A percentile compares a stretch with the other conserved stretches of the same genome.
These are phyloP conservation scores for Volucella inflata DNA, from an alignment of 2,888 invertebrate genomes.

Conservation along the genomic window DNA sequence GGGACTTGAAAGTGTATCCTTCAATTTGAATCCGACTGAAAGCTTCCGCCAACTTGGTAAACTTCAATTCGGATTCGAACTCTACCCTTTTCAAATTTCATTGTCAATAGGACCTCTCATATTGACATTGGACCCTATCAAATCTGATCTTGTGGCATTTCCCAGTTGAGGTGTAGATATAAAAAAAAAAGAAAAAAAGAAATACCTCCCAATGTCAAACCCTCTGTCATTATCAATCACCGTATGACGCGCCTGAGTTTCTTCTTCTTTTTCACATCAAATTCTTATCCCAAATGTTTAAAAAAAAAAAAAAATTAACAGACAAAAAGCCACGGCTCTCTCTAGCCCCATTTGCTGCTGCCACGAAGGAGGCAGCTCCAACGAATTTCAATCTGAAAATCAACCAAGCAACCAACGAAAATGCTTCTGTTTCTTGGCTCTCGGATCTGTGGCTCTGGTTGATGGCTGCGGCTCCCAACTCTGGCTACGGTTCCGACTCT, in stretches of 20 bases:
- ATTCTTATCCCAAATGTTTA: constrained; percentile 4
- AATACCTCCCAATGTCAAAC: constrained; percentile 29
- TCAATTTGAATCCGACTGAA: too few relatives aligned
- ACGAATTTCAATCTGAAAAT: constrained; percentile 43
- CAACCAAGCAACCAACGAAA: constrained; percentile 53
- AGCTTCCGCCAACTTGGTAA: too few relatives aligned
- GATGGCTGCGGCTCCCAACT: too few relatives aligned
- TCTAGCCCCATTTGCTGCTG: constrained; percentile 63
- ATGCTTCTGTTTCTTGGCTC: constrained; percentile 46
- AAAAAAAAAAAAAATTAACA: constrained; percentile 4
- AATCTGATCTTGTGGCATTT: constrained; percentile 22
- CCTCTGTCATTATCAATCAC: constrained; percentile 51
- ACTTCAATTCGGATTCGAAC: too few relatives aligned
- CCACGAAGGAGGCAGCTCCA: constrained; percentile 26
- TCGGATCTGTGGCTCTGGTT: neutral
- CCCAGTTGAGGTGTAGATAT: constrained; percentile 10
- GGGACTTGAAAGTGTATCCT: too few relatives aligned
- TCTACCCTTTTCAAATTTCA: neutral
- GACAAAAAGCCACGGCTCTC: constrained; percentile 65
- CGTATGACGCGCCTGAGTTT: constrained; percentile 11
- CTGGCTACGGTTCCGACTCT: too few relatives aligned
- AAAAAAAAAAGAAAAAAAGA: constrained; percentile 36
- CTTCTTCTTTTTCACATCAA: constrained; percentile 41
- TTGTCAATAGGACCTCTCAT: neutral
- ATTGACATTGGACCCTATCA: constrained; percentile 8